Percentiles rank a stretch among this genome's conserved stretches.
These are phyloP conservation scores for Limulus polyphemus DNA, from an alignment of 2,888 invertebrate genomes.

Conservation along the genomic window DNA sequence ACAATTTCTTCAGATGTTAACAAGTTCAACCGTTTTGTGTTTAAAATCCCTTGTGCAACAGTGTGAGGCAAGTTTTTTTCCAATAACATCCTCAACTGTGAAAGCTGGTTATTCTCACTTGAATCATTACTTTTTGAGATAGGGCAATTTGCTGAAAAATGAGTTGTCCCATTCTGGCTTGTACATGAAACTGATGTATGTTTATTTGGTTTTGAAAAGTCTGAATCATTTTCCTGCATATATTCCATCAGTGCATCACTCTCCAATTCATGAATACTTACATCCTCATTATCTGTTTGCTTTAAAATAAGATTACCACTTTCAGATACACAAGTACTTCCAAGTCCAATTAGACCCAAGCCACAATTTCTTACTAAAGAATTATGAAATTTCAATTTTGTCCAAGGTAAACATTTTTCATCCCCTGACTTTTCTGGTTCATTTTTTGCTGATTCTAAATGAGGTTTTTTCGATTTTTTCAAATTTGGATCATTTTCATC, in stretches of 20 bases:
- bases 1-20: not conserved
- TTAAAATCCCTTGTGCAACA: not conserved
- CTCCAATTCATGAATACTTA: conserved; percentile 25
- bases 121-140: not conserved
- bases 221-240: conserved; percentile 6
- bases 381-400: too few species aligned
- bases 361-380: too few species aligned
- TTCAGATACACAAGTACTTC: too few species aligned
- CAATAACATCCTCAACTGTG: conserved; percentile 56
- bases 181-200: not conserved
- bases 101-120: conserved; percentile 41
- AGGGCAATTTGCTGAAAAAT: too few species aligned
- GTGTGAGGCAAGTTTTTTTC: conserved; percentile 47
- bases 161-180: too few species aligned
- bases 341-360: too few species aligned
- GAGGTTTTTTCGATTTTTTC: conserved; percentile 15
- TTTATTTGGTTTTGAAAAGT: not conserved
- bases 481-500: conserved; percentile 15
- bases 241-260: conserved; percentile 57
- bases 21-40: not conserved
- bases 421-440: too few species aligned
- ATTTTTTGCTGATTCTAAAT: conserved; percentile 8
- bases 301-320: too few species aligned
- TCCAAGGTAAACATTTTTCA: too few species aligned
- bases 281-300: conserved; percentile 10